These are phyloP conservation scores for Papilio dardanus DNA, from an alignment of 1,140 invertebrate genomes.

Conservation along the genomic window DNA sequence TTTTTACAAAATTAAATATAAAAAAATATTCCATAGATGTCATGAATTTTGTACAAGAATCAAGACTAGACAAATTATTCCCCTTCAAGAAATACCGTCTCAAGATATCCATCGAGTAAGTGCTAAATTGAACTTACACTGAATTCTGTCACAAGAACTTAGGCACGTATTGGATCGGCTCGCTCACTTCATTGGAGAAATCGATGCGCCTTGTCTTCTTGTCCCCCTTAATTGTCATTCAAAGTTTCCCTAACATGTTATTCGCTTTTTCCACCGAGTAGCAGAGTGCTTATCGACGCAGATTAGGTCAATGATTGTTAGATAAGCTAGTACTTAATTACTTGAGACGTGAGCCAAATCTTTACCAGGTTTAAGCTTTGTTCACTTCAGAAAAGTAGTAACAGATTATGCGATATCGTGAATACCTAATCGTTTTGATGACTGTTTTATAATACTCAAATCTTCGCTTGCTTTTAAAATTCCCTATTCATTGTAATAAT, in stretches of 20 bases:
- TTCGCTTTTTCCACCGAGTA: constrained; percentile 12
- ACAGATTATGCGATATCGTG: neutral
- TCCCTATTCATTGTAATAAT: neutral
- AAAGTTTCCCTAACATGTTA: constrained; percentile 25
- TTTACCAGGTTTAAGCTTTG: neutral
- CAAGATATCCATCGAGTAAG: constrained; percentile 1
- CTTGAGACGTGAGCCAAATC: neutral
- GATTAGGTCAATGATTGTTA: constrained; percentile 9
- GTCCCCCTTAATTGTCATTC: constrained; percentile 21
- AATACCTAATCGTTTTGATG: neutral
- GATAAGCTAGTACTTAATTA: constrained; percentile 12
- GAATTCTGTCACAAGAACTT: constrained; percentile 30
- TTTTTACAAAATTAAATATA: no score
- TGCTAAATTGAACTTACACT: constrained; percentile 23
- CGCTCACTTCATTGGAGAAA: constrained; percentile 30
- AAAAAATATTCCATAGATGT: neutral
- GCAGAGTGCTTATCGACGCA: neutral
- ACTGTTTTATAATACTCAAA: no score
- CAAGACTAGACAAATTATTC: constrained; percentile 10
- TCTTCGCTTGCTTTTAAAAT: neutral
- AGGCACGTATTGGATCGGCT: constrained; percentile 23
- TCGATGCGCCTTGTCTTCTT: constrained; percentile 28
- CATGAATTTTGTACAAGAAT: neutral
- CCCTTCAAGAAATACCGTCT: neutral
- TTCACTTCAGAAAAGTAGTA: neutral